Conservation (phyloP, 2,113 vertebrate species). For the Calyptomena viridis region DNA sequence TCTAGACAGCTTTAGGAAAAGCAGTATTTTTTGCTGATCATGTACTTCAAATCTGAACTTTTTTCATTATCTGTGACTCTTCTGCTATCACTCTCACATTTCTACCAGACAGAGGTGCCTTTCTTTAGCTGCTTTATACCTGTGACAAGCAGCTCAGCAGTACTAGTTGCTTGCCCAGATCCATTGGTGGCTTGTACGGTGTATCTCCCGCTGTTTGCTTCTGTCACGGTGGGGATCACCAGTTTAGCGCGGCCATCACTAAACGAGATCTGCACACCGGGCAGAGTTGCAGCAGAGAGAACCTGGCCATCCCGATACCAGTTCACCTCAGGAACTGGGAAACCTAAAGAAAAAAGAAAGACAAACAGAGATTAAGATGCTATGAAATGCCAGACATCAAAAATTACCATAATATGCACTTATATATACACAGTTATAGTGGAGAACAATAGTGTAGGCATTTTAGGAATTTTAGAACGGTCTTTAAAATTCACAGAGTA, state of each 20-base stretch:
- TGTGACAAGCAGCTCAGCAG: conserved; percentile 95
- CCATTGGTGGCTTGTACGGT: conserved; percentile 95
- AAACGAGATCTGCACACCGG: conserved; percentile 97
- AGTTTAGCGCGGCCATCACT: conserved; percentile 97
- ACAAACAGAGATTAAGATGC: background rate
- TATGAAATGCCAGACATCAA: background rate
- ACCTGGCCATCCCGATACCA: conserved; percentile 99
- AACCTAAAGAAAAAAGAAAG: conserved; percentile 73
- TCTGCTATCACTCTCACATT: background rate
- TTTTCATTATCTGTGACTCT: background rate
- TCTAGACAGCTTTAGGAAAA: background rate
- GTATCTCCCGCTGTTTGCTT: conserved; percentile 90
- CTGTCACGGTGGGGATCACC: conserved; percentile 89
- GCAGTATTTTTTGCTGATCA: background rate
- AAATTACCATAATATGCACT: background rate
- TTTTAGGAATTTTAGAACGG: background rate
- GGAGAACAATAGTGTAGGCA: background rate
- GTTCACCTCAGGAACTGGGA: conserved; percentile 99
- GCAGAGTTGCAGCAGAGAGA: conserved; percentile 89
- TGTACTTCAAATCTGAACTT: background rate
- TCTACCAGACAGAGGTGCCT: background rate
- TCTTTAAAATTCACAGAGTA: background rate
- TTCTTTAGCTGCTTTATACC: conserved; percentile 63
- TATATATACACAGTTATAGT: rapidly evolving
- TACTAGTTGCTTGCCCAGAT: conserved; percentile 97